Evolutionary conservation across 2,888 invertebrate species (phyloP), one percentile per base, ranked within the genome.

Genomic region (Eupithecia vulgata): DNA sequence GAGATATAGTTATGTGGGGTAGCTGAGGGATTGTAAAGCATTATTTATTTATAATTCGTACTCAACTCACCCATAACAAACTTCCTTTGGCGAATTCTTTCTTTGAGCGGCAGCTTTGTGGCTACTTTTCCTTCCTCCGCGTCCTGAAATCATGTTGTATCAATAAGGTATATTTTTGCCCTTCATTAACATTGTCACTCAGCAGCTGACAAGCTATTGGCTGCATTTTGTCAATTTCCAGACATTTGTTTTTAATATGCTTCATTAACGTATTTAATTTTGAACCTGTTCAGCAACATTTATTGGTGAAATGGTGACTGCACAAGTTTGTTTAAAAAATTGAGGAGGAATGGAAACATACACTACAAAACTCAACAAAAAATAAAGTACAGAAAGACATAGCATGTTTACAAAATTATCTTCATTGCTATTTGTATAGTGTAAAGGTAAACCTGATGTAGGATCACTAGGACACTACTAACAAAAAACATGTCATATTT

Each of bases 71-170:
- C 95, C 79, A 95, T 95, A 42, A 96, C 96, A 84, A 96, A 95
- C 83, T 96, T 95, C 89, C 96, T 97, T 80, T 95, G 95, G 57
- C 95, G 95, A 78, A 96, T 91, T 82, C 95, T 95, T 81, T 95
- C 95, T 80, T 94, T 94, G 80, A 95, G 90, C 40, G 95, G 94
- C 48, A 95, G 87, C 80, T 94, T 94, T 21, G 90, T 91, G 1
- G 91, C 92, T 59, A 95, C 95, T 86, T 95, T 94, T 57, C 95
- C 95, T 73, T 94, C 91, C 79, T 95, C 95, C 57, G 91, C 88
- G 80, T 95, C 95, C 95, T 95, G 79, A 75, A 84, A 86, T 68
- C 80, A 52, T 57, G 10, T 25, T 48, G 10, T 21, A 57, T 5
- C 4, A 52, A 52, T 10, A 21, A 52, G n/a, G 21, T 21, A 21